Base-by-base conservation (phyloP, 2,113 vertebrate species). In the Arenaria interpres region DNA sequence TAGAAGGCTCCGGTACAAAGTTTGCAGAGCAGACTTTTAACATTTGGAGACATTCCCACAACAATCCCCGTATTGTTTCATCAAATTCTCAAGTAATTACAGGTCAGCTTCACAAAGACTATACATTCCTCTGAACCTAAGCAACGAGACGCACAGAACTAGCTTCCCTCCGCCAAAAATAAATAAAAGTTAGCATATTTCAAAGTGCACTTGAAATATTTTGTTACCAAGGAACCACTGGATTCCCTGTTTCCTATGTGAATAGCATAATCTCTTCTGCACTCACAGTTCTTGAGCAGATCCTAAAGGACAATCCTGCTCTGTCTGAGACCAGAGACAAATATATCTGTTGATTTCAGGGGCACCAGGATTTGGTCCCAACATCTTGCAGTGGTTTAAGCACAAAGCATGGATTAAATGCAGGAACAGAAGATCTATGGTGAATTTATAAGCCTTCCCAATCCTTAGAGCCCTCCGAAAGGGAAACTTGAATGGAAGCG, bases 1-100 rank as follows among this genome's bases (percentile, higher is more conserved):
- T 93, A 98, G 98, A 98, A 98, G 97, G 97, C 98, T 97, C 97
- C 93, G 97, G 97, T 98, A 97, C 95, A 97, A 96, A 96, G 96
- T 98, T 98, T 98, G 96, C 94, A 96, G 98, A 98, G 95, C 97
- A 92, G 88, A 96, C 97, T 97, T 98, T 97, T 98, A 97, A 96
- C 97, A 98, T 97, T 97, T 91, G 95, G 97, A 98, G 97, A 98
- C 93, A 97, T 96, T 96, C 90, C 94, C 95, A 95, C 85, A 95
- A 97, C 81, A 97, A 96, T 97, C 93, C 80, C 79, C 12, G 9
- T 97, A 96, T 94, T 97, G 87, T 96, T 97, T 96, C 92, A 95
- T 91, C 80, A 96, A 96, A 89, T 98, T 97, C 94, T 96, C 84
- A 94, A 95, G 93, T 97, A 97, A 98, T 97, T 96, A 95, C 87